phyloP scores from a whole-genome alignment of 2,113 vertebrate species.

The Podarcis cretensis region DNA sequence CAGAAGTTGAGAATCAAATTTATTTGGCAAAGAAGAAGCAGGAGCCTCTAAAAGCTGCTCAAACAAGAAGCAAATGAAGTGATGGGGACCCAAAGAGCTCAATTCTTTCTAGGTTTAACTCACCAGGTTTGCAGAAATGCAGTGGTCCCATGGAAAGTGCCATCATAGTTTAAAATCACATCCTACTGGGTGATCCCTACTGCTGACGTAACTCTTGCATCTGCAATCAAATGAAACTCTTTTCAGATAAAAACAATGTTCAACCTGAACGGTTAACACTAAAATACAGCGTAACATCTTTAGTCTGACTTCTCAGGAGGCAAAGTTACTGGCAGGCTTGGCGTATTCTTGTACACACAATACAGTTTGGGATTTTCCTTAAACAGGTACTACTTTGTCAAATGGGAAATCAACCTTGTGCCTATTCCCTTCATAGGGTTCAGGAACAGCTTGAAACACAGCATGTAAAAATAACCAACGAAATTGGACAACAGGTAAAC shows the following conservation, averaged over 20 bases:
- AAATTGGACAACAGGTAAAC: too few relatives aligned
- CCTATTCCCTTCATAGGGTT: too few relatives aligned
- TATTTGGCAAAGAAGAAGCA: too few relatives aligned
- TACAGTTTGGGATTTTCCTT: neutral
- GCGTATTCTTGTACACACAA: neutral
- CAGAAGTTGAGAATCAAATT: too few relatives aligned
- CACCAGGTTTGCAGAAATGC: constrained; percentile 44
- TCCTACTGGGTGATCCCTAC: neutral
- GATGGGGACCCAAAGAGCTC: neutral
- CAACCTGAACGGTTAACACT: neutral
- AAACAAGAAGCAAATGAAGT: neutral
- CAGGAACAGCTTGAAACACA: too few relatives aligned
- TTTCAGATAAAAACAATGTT: constrained; percentile 1
- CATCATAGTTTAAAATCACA: constrained; percentile 7
- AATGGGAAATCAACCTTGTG: too few relatives aligned
- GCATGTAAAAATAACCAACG: too few relatives aligned
- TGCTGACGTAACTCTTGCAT: constrained; percentile 10
- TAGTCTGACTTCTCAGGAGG: too few relatives aligned
- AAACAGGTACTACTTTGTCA: too few relatives aligned
- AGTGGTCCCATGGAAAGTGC: constrained; percentile 22
- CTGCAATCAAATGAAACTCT: constrained; percentile 35
- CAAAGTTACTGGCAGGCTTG: too few relatives aligned
- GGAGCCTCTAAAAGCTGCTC: too few relatives aligned
- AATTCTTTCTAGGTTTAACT: constrained; percentile 21
- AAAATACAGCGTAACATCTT: too few relatives aligned